A percentile compares a stretch with the other conserved stretches of the same genome.
Conservation (phyloP, 2,797 vertebrate genomes). For the Crenichthys baileyi region DNA sequence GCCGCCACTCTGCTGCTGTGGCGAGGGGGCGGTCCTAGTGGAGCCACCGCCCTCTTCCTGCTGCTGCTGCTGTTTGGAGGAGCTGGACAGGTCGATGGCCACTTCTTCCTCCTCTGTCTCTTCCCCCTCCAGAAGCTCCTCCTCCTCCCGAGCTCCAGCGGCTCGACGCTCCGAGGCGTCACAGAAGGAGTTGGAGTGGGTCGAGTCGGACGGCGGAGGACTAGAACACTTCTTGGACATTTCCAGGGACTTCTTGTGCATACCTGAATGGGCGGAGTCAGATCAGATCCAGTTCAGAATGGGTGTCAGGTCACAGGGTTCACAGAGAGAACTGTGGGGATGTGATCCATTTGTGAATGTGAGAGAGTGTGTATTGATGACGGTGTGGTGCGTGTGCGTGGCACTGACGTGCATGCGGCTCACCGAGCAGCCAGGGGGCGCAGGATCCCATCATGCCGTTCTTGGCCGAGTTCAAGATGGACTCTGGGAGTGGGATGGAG, state of each 20-base stretch:
- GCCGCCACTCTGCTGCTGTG: conserved; percentile 44
- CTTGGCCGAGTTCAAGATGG: conserved; percentile 98
- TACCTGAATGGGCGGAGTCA: conserved; percentile 79
- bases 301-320: not conserved
- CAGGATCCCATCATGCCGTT: conserved; percentile 98
- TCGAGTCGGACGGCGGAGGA: conserved; percentile 67
- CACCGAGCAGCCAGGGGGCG: conserved; percentile 96
- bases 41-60: conserved; percentile 48
- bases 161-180: conserved; percentile 58
- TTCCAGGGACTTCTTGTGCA: conserved; percentile 94
- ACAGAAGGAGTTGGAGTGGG: conserved; percentile 67
- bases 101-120: conserved; percentile 57
- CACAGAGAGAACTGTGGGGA: not conserved
- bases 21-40: conserved; percentile 64
- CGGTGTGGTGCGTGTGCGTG: conserved; percentile 71
- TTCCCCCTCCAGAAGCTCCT: conserved; percentile 39
- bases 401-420: conserved; percentile 83
- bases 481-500: conserved; percentile 96
- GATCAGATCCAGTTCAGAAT: conserved; percentile 37
- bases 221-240: conserved; percentile 83
- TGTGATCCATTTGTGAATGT: not conserved
- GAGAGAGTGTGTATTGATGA: conserved; percentile 24
- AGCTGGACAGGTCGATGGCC: conserved; percentile 93
- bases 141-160: conserved; percentile 28
- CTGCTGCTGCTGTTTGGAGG: conserved; percentile 81